Evolutionary conservation across 2,888 invertebrate species (phyloP).

Genomic region (Apocheima hispidaria): DNA sequence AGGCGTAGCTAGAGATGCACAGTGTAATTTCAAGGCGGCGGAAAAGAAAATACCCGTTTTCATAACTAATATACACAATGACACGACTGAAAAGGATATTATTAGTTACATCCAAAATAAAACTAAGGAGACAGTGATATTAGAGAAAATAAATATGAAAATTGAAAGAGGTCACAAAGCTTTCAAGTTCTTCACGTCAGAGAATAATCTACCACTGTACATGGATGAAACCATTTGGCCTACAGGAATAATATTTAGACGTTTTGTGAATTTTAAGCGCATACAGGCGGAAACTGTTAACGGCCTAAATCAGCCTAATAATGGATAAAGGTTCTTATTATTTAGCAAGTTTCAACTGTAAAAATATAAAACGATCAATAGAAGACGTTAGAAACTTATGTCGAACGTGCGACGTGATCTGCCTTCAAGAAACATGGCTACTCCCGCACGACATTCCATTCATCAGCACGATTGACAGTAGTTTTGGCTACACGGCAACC

Average conservation of each 20-base stretch:
- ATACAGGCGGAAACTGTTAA: slow-evolving; percentile 10
- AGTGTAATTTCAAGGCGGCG: too few species aligned
- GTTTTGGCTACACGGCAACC: slow-evolving; percentile 12
- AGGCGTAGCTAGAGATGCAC: too few species aligned
- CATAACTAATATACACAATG: too few species aligned
- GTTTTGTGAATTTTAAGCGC: neutral
- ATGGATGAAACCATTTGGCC: neutral
- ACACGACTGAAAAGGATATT: too few species aligned
- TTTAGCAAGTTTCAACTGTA: slow-evolving; percentile 34
- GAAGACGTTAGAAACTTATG: slow-evolving; percentile 13
- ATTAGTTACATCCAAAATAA: too few species aligned
- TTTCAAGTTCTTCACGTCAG: too few species aligned
- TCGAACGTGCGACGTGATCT: slow-evolving; percentile 2
- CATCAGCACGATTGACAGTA: slow-evolving; percentile 3
- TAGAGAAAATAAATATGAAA: too few species aligned
- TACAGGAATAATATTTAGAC: neutral
- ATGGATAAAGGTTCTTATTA: too few species aligned
- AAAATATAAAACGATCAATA: too few species aligned
- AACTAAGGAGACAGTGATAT: too few species aligned
- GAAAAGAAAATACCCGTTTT: too few species aligned
- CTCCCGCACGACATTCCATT: slow-evolving; percentile 15
- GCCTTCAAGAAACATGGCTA: slow-evolving; percentile 18
- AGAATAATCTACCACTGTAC: neutral
- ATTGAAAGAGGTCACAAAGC: too few species aligned
- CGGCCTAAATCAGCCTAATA: neutral